These are phyloP conservation scores for Bos indicus DNA, from an alignment of 2,113 vertebrate genomes.

Conservation along the genomic window DNA sequence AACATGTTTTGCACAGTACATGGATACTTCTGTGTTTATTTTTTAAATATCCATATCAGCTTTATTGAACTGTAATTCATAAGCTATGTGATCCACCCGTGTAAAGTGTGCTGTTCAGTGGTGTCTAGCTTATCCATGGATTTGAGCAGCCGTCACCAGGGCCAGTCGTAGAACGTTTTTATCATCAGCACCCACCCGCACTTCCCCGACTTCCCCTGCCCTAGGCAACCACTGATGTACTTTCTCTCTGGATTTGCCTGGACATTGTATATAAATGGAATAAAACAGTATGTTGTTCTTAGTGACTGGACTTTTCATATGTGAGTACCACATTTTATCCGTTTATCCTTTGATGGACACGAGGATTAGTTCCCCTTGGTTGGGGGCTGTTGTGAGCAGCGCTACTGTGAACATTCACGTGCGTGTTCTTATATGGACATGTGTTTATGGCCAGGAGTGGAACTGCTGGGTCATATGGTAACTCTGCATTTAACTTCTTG, in stretches of 20 bases:
- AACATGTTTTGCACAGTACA: neutral
- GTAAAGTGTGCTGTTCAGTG: neutral
- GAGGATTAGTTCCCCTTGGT: neutral
- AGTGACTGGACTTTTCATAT: neutral
- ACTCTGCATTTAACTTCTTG: neutral
- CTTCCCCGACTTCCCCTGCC: neutral
- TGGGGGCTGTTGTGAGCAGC: neutral
- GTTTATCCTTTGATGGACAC: neutral
- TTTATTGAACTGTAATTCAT: neutral
- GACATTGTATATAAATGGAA: neutral
- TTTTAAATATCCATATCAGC: neutral
- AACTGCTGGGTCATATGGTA: neutral
- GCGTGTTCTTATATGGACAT: neutral
- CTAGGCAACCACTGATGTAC: too few relatives aligned
- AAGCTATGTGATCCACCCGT: neutral
- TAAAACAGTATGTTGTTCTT: neutral
- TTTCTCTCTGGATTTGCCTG: neutral
- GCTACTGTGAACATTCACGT: neutral
- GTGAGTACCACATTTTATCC: neutral
- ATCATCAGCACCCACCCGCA: accelerated
- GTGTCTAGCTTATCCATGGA: neutral
- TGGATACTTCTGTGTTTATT: neutral
- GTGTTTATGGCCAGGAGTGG: neutral
- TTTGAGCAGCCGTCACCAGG: neutral
- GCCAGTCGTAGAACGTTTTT: neutral